These are phyloP conservation scores for Megathymus violae DNA, from an alignment of 1,140 invertebrate genomes.

Conservation along the genomic window DNA sequence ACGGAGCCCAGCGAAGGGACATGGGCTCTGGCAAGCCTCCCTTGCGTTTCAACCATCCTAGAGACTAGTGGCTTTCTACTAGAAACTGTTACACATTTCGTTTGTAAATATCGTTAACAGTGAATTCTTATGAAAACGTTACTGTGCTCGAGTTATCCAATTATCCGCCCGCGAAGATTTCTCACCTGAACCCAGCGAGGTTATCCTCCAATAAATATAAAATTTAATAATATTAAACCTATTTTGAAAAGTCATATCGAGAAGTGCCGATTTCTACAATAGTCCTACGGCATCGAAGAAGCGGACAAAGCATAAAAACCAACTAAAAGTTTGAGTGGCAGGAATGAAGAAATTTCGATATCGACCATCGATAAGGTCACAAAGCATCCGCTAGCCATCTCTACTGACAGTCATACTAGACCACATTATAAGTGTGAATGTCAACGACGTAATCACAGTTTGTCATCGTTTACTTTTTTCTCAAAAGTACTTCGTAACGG, in stretches of 20 bases:
- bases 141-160: no score
- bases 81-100: no score
- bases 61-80: no score
- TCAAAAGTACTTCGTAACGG: not conserved
- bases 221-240: no score
- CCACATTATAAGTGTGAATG: conserved; percentile 21
- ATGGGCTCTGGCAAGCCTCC: no score
- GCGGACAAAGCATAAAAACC: conserved; percentile 23
- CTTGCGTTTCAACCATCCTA: no score
- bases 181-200: no score
- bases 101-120: no score
- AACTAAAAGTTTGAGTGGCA: conserved; percentile 30
- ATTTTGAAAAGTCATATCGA: not conserved
- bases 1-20: no score
- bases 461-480: conserved; percentile 7
- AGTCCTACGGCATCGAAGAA: not conserved
- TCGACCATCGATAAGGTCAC: conserved; percentile 17
- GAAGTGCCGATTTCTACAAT: not conserved
- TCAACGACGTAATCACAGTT: conserved; percentile 18
- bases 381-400: conserved; percentile 20
- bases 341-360: conserved; percentile 26
- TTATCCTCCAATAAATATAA: no score
- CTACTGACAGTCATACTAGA: not conserved
- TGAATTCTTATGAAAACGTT: no score
- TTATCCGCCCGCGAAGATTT: no score